Evolutionary conservation across 2,113 vertebrate species (phyloP), one percentile per base, ranked within the genome.

Genomic region (Atrichornis clamosus): DNA sequence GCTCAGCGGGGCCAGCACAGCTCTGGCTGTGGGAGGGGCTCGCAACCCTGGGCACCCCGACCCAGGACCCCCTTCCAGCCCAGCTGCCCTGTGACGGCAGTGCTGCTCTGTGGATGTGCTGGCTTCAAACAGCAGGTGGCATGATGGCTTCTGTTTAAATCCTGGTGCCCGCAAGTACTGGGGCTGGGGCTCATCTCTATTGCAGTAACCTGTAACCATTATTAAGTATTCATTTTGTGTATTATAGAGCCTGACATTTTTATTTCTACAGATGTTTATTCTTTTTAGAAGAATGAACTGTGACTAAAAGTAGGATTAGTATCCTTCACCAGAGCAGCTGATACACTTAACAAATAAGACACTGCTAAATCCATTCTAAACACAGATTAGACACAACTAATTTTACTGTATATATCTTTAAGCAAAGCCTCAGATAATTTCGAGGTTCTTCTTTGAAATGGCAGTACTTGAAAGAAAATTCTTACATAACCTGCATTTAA

Each of bases 51-150:
- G 23, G 28, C 1, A 0, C 35, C 14, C 27, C 22, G 10, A 46
- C 12, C 7, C 53, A 44, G 53, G 17, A 46, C 3, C 21, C 9
- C 35, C 9, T 47, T 75, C 19, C 20, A 27, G 3, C 12, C 35
- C 21, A 7, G 47, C 24, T 41, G 24, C 30, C 41, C 6, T 41
- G 47, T 47, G 22, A 26, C 30, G 42, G 70, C 41, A 26, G 35
- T 70, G 49, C 55, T 69, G 79, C 41, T 62, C 47, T 15, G 3
- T 41, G 80, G 47, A 42, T 13, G 6, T 90, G 59, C 86, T 53
- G 28, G 6, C n/a, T 86, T 82, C 47, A 47, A 68, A 94, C 96
- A 73, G 93, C 89, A 96, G 96, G 86, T 97, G 96, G 96, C 96
- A 82, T 0, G 14, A 49, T 47, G 78, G 92, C 37, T 87, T 88